Base-by-base conservation (phyloP, 2,113 vertebrate genomes). In the Chamaetylas fuelleborni region DNA sequence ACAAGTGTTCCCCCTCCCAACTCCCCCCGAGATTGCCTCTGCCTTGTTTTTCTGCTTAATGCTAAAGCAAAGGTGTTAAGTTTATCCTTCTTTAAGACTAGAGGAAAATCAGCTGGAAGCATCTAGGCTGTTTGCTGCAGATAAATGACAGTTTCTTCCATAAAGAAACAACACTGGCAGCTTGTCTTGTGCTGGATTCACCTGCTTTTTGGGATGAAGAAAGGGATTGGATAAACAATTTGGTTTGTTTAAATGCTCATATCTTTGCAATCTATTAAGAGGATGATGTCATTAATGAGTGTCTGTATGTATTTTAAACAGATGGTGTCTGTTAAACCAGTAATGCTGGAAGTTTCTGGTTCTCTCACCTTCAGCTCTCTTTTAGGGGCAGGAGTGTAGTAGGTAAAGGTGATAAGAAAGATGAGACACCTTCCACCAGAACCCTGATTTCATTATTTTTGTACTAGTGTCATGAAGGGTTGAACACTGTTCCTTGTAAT, bases 221-320 rank as follows among this genome's bases (percentile, higher is more conserved):
- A 65, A 29, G 64, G 65, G 18, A 29, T 17, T 2, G 2, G 18
- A 11, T 82, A 48, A 85, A 67, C 34, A 48, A 1, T 71, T 76
- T 23, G 20, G 20, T 73, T 64, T 72, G 20, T 85, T 53, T 81
- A 58, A 78, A 57, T 72, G 36, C 31, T 67, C 2, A 3, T 79
- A 43, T 61, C 61, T 61, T 81, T 69, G 34, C 26, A 38, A 0
- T 57, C 57, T 79, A 8, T 79, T 89, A 84, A 84, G 73, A 79
- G 77, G 57, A 70, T 87, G 90, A 62, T 76, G 66, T 50, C 42
- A 43, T 83, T 92, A 90, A 66, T 69, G 38, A 81, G 50, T 45
- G 40, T 66, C 24, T 67, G 14, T 84, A 50, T 90, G 65, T 84
- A n/a, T 94, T 92, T 95, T 82, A 90, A 93, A 72, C 95, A 95